Evolutionary conservation across 2,888 invertebrate species (phyloP).

Genomic region (Agrenia bidenticulata): DNA sequence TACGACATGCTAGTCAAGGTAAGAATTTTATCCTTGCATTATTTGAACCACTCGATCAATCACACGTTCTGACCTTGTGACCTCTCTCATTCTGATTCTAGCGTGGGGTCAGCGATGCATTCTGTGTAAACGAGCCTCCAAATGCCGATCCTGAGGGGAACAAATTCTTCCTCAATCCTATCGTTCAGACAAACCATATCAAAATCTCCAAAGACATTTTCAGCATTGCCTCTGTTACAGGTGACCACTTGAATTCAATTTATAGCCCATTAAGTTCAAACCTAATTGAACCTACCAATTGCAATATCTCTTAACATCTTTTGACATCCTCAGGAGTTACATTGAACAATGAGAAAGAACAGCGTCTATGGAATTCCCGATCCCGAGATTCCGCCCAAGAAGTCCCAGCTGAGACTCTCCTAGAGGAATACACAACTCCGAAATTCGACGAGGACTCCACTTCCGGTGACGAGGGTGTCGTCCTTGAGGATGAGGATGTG

Average conservation of each 20-base stretch:
- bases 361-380: slow-evolving; percentile 15
- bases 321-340: slow-evolving; percentile 32
- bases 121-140: slow-evolving; percentile 36
- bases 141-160: slow-evolving; percentile 24
- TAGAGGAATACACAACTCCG: slow-evolving; percentile 18
- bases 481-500: neutral
- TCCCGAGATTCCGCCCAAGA: neutral
- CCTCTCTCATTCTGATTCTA: neutral
- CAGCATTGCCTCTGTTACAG: slow-evolving; percentile 37
- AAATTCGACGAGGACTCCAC: slow-evolving; percentile 12
- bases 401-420: slow-evolving; percentile 9
- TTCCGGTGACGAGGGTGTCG: slow-evolving; percentile 10
- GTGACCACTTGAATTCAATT: too few relatives aligned
- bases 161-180: slow-evolving; percentile 39
- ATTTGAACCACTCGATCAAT: too few relatives aligned
- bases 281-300: too few relatives aligned
- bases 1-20: slow-evolving; percentile 43
- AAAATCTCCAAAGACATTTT: slow-evolving; percentile 38
- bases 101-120: slow-evolving; percentile 39
- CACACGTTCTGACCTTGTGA: too few relatives aligned
- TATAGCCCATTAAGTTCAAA: too few relatives aligned
- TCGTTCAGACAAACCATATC: slow-evolving; percentile 46
- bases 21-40: too few relatives aligned
- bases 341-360: slow-evolving; percentile 31
- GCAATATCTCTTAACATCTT: neutral